Evolutionary conservation across 2,113 vertebrate species (phyloP).

Genomic region (Clupea harengus): DNA sequence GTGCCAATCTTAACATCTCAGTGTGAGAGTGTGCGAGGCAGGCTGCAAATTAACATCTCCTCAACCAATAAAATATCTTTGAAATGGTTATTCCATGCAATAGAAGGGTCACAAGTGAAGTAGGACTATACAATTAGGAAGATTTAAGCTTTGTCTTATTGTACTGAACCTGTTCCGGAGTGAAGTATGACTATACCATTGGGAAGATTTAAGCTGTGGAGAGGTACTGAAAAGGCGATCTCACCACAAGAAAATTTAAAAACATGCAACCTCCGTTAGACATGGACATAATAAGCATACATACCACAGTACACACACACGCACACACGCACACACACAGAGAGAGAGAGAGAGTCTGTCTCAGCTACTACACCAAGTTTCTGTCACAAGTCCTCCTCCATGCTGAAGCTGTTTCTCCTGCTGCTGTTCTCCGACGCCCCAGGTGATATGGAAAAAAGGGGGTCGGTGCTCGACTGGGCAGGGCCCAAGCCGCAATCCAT

Average conservation of each 20-base stretch:
- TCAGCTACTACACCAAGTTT: background rate
- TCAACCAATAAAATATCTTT: background rate
- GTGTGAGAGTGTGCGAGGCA: background rate
- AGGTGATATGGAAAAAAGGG: slow-evolving; percentile 80
- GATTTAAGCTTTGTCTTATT: background rate
- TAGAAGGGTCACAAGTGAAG: background rate
- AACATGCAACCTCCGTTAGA: background rate
- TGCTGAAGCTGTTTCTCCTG: slow-evolving; percentile 80
- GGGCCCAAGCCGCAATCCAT: slow-evolving; percentile 78
- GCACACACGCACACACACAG: background rate
- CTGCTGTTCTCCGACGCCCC: slow-evolving; percentile 84
- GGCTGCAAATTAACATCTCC: background rate
- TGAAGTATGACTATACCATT: background rate
- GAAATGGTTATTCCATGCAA: too few species aligned
- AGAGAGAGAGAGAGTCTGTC: background rate
- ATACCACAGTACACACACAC: background rate
- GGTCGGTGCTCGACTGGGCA: slow-evolving; percentile 61
- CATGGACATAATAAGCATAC: background rate
- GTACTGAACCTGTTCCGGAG: background rate
- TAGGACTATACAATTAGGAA: background rate
- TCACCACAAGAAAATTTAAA: background rate
- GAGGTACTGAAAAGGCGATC: background rate
- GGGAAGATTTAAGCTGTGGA: background rate
- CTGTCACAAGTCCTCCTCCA: slow-evolving; percentile 85
- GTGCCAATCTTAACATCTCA: background rate